Conservation (phyloP, 2,113 vertebrate species). For the Alethe castanea region DNA sequence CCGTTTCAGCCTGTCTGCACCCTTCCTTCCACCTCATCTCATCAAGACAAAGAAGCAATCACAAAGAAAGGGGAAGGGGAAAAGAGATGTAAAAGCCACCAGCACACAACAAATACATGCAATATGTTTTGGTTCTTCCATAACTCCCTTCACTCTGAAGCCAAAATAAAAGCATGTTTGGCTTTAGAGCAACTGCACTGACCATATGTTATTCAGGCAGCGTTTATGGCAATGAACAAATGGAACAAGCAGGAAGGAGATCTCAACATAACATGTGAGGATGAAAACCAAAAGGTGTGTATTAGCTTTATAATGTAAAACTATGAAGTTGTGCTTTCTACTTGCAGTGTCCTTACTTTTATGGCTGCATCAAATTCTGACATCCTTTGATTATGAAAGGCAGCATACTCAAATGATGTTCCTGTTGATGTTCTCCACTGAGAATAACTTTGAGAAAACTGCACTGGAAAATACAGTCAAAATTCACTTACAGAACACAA, state of each 20-base stretch:
- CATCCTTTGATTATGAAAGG: not conserved
- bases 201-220: not conserved
- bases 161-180: not conserved
- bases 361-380: not conserved
- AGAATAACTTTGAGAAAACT: not conserved
- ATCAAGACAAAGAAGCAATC: not conserved
- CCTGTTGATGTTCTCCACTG: not conserved
- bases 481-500: not conserved
- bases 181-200: not conserved
- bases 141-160: not conserved
- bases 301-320: not conserved
- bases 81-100: not conserved
- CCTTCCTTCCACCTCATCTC: not conserved
- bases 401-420: not conserved
- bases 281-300: not conserved
- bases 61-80: not conserved
- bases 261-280: fast-evolving
- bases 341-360: not conserved
- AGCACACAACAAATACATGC: not conserved
- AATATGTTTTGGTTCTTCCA: not conserved
- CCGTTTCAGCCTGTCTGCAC: not conserved
- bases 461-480: not conserved
- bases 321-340: not conserved
- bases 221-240: not conserved
- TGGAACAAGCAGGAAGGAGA: not conserved